These are phyloP conservation scores for Peromyscus nudipes DNA, from an alignment of 2,797 vertebrate species.

Conservation along the genomic window DNA sequence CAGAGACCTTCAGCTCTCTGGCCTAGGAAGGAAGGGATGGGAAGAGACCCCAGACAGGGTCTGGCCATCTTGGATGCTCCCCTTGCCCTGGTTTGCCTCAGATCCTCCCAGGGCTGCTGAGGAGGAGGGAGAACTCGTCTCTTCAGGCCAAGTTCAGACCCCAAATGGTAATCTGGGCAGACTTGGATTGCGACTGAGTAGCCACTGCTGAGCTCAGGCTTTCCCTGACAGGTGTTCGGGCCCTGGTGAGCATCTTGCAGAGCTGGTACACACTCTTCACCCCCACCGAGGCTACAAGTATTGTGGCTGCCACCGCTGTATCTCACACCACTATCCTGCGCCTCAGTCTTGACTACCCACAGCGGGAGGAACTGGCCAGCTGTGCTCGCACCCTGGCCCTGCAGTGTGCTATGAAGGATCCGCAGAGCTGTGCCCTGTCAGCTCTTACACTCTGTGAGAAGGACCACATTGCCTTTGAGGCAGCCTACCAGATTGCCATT, in stretches of 20 bases:
- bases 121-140: constrained; percentile 53
- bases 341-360: constrained; percentile 97
- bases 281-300: constrained; percentile 98
- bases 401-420: constrained; percentile 99
- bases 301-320: constrained; percentile 97
- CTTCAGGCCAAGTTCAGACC: constrained; percentile 39
- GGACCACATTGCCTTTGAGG: constrained; percentile 97
- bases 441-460: constrained; percentile 98
- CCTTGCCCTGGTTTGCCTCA: constrained; percentile 71
- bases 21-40: constrained; percentile 37
- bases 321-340: constrained; percentile 98
- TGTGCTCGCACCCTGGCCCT: constrained; percentile 96
- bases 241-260: constrained; percentile 97
- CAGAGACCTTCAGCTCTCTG: constrained; percentile 43
- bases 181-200: constrained; percentile 38
- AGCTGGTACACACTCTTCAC: constrained; percentile 99
- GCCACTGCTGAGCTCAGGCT: constrained; percentile 71
- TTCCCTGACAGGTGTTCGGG: constrained; percentile 93
- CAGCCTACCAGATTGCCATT: constrained; percentile 94
- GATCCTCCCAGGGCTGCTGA: constrained; percentile 58
- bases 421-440: constrained; percentile 97
- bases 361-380: constrained; percentile 97
- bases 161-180: constrained; percentile 65
- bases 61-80: constrained; percentile 51
- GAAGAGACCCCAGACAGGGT: constrained; percentile 39